These are phyloP conservation scores for Pterostichus niger DNA, from an alignment of 2,888 invertebrate species.

Conservation along the genomic window DNA sequence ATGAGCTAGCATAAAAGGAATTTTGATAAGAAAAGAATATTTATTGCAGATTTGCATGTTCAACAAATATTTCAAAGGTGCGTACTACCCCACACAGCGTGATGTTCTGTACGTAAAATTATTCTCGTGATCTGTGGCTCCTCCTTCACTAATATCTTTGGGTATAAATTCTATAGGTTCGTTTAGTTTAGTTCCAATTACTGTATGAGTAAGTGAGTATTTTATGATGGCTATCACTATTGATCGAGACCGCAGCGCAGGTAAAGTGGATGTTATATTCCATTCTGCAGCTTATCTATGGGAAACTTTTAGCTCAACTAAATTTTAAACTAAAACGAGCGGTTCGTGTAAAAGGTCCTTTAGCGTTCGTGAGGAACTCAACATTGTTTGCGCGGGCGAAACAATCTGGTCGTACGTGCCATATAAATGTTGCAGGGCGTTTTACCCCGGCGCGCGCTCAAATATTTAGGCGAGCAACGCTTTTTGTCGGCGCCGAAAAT, in stretches of 20 bases:
- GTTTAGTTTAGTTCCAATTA: background rate
- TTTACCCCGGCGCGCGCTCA: conserved; percentile 32
- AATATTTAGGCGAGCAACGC: conserved; percentile 42
- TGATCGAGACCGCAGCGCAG: background rate
- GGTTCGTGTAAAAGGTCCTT: conserved; percentile 24
- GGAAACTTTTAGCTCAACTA: conserved; percentile 4
- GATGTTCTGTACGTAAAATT: no score
- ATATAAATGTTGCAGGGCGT: conserved; percentile 47
- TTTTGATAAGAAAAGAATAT: no score
- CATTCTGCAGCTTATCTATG: conserved; percentile 9
- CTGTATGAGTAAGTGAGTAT: background rate
- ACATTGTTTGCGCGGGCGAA: conserved; percentile 49
- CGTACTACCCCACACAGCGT: no score
- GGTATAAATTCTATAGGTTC: background rate
- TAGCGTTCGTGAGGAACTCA: conserved; percentile 8
- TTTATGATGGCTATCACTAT: no score
- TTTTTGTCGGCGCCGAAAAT: conserved; percentile 49
- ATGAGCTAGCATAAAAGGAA: no score
- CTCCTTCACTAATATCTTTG: no score
- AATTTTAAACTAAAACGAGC: conserved; percentile 47
- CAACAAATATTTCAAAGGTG: no score
- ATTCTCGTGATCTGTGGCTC: no score
- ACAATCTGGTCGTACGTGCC: conserved; percentile 21
- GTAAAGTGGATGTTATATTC: conserved; percentile 4
- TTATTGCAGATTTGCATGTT: no score